Conservation (phyloP, 2,797 vertebrate species). For the Sebastes oblongus region DNA sequence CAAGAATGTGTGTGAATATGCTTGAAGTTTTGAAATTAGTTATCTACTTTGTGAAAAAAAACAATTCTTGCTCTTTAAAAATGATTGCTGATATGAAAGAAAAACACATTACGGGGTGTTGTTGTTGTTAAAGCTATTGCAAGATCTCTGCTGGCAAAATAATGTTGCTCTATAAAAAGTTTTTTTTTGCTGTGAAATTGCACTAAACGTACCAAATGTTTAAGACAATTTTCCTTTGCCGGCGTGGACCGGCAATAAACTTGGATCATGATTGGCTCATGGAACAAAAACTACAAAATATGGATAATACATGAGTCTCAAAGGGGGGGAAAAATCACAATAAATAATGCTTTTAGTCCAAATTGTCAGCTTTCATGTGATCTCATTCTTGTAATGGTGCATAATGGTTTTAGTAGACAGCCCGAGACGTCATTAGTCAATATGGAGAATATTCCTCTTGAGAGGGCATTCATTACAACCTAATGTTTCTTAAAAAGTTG, state of each 20-base stretch:
- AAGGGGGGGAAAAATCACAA: not conserved
- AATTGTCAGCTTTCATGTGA: conserved; percentile 27
- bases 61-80: conserved; percentile 13
- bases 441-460: conserved; percentile 18
- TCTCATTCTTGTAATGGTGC: conserved; percentile 29
- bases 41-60: conserved; percentile 5
- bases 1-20: not conserved
- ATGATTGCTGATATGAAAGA: conserved; percentile 1
- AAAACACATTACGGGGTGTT: not conserved
- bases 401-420: conserved; percentile 38
- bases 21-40: conserved; percentile 10
- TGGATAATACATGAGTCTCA: not conserved
- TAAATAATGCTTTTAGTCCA: conserved; percentile 21
- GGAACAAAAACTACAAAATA: conserved; percentile 1
- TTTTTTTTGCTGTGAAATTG: not conserved
- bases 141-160: not conserved
- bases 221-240: not conserved
- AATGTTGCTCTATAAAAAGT: not conserved
- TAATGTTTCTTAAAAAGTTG: conserved; percentile 50
- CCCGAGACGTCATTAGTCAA: conserved; percentile 25
- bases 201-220: not conserved
- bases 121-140: not conserved
- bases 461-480: conserved; percentile 21
- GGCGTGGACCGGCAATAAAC: not conserved
- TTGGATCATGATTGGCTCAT: not conserved